Conservation (phyloP, 2,888 invertebrate genomes). For the Vanessa cardui region DNA sequence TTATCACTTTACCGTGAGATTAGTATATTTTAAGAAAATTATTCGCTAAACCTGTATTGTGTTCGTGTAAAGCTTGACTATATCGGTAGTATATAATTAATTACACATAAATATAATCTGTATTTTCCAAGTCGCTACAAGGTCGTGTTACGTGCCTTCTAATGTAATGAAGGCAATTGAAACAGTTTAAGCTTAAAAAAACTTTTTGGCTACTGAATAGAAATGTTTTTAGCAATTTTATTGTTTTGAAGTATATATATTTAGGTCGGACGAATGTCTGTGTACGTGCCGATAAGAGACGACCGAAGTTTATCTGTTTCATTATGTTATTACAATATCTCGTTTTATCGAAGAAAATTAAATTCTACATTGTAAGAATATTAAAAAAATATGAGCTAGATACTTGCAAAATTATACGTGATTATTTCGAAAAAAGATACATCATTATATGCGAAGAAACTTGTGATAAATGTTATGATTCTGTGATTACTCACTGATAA, state of each 20-base stretch:
- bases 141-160: slow-evolving; percentile 19
- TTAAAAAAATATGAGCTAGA: not conserved
- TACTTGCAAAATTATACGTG: not conserved
- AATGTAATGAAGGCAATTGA: slow-evolving; percentile 23
- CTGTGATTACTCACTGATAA: too few species aligned
- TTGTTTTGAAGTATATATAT: slow-evolving; percentile 32
- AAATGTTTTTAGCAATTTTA: slow-evolving; percentile 34
- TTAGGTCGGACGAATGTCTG: slow-evolving; percentile 35
- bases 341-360: slow-evolving; percentile 21
- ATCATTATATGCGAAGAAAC: too few species aligned
- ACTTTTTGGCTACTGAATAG: slow-evolving; percentile 20
- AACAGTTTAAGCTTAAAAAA: slow-evolving; percentile 4
- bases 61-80: too few species aligned
- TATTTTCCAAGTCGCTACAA: slow-evolving; percentile 18
- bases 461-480: too few species aligned
- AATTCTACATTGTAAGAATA: slow-evolving; percentile 14
- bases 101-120: slow-evolving; percentile 5
- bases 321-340: slow-evolving; percentile 31
- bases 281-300: slow-evolving; percentile 26
- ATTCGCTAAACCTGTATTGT: too few species aligned
- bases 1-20: too few species aligned
- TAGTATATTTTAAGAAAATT: too few species aligned
- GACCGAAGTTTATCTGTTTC: slow-evolving; percentile 36
- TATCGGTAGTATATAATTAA: not conserved
- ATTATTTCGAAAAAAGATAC: not conserved